Percentiles rank a stretch among this genome's conserved stretches.
phyloP scores from a whole-genome alignment of 2,888 invertebrate genomes.

The Ernsta delagoae region DNA sequence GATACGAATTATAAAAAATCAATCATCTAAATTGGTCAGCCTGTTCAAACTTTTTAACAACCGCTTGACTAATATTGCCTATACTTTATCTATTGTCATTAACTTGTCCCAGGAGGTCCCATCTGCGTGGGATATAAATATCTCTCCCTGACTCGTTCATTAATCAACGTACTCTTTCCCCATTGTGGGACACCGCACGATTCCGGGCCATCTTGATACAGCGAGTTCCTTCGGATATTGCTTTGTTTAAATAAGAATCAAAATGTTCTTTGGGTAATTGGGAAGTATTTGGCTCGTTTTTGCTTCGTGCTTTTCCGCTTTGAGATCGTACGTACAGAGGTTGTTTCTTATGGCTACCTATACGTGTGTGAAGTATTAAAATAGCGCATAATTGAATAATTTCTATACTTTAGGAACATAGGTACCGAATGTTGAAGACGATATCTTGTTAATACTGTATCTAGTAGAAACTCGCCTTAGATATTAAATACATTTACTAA shows the following conservation, averaged over 20 bases:
- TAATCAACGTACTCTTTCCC: conserved; percentile 37
- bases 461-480: no score
- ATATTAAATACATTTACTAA: no score
- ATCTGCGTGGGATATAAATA: conserved; percentile 35
- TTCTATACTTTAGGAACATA: no score
- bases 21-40: background rate
- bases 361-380: no score
- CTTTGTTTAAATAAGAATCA: conserved; percentile 27
- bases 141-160: conserved; percentile 28
- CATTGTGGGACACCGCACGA: conserved; percentile 33
- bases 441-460: no score
- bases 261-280: conserved; percentile 19
- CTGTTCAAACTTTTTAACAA: background rate
- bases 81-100: conserved; percentile 33
- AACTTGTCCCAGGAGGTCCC: conserved; percentile 32
- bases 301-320: background rate
- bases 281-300: conserved; percentile 8
- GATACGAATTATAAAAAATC: no score
- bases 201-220: conserved; percentile 32
- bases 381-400: no score
- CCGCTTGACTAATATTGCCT: conserved; percentile 10
- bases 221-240: conserved; percentile 27
- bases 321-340: background rate
- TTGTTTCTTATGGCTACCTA: background rate
- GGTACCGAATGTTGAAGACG: no score